Percentiles rank a stretch among this genome's conserved stretches.
These are phyloP conservation scores for Triplophysa yarkandensis DNA, from an alignment of 2,797 vertebrate species.

Conservation along the genomic window DNA sequence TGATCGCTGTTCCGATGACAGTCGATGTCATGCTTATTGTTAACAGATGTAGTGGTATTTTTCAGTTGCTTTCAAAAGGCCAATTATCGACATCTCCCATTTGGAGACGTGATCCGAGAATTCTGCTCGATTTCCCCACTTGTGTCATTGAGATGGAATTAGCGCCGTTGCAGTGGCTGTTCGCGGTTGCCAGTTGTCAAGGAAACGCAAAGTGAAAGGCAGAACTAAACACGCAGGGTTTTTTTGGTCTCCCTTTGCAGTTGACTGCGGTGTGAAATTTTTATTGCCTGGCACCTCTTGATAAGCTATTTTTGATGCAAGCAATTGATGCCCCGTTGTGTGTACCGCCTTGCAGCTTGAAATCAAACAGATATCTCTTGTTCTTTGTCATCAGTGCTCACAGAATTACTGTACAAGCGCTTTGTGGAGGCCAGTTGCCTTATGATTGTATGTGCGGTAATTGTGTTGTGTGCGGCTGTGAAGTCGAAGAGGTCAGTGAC, in stretches of 20 bases:
- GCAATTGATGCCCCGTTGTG: conserved; percentile 28
- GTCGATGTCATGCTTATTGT: conserved; percentile 61
- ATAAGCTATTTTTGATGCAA: conserved; percentile 50
- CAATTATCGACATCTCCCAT: conserved; percentile 49
- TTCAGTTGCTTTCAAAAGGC: conserved; percentile 32
- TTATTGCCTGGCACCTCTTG: conserved; percentile 49
- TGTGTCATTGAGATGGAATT: conserved; percentile 53
- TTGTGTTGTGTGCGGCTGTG: not conserved
- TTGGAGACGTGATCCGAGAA: conserved; percentile 29
- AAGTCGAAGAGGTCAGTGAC: not conserved
- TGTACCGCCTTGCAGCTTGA: conserved; percentile 19
- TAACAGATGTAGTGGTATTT: conserved; percentile 56
- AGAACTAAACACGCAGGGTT: conserved; percentile 43
- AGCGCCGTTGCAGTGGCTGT: conserved; percentile 37
- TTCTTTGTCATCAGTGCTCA: conserved; percentile 7
- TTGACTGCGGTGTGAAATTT: conserved; percentile 42
- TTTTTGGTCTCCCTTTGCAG: conserved; percentile 38
- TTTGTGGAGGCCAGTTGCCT: conserved; percentile 18
- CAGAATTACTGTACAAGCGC: conserved; percentile 15
- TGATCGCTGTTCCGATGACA: conserved; percentile 41
- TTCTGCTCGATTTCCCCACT: conserved; percentile 50
- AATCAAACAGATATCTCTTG: conserved; percentile 37
- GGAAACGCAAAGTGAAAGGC: conserved; percentile 57
- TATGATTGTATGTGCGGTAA: not conserved
- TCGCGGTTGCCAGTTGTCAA: conserved; percentile 55